Evolutionary conservation across 2,888 invertebrate genomes (phyloP), one percentile per base, ranked within the genome.

Genomic region (Ormyrus labotus): DNA sequence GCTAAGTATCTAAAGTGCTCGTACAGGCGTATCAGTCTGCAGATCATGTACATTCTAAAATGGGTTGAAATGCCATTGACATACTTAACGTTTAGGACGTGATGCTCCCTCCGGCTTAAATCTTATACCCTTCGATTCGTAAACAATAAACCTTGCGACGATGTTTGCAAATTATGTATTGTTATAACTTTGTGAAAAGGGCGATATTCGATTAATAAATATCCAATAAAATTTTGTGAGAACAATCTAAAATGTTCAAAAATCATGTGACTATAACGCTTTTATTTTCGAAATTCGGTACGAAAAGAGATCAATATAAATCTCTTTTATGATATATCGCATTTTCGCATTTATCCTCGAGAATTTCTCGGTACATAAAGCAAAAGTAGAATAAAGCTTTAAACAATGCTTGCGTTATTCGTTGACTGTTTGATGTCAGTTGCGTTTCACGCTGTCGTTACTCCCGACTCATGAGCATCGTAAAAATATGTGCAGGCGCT

Each of bases 1-100:
- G 75, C 78, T 81, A 81, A 81, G 81, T 71, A 81, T 81, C 81
- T 78, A 81, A 68, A 81, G 75, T 81, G 75, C 78, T 81, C 75
- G 70, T 63, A 57, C 13, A 68, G 13, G 34, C 78, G 67, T 64
- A 70, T 78, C 78, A 74, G 48, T 34, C 63, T 61, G 74, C 61
- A 71, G 61, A 81, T 71, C 71, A 81, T 78, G 67, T 78, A 81
- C 70, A 81, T 78, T 81, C 61, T 67, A 74, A 72, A 81, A 67
- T 74, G 69, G 74, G 53, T 63, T 70, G 55, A 73, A 74, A 74
- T 74, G 34, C 71, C 65, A 67, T 74, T 78, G 70, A 74, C 67
- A 63, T 60, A 77, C 77, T 55, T 72, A 73, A 48, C 60, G 58
- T 74, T 58, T 60, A 51, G 34, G 57, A 64, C 57, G 64, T 13